Evolutionary conservation across 2,797 vertebrate genomes (phyloP), one percentile per base, ranked within the genome.

Genomic region (Sandelia bainsii): DNA sequence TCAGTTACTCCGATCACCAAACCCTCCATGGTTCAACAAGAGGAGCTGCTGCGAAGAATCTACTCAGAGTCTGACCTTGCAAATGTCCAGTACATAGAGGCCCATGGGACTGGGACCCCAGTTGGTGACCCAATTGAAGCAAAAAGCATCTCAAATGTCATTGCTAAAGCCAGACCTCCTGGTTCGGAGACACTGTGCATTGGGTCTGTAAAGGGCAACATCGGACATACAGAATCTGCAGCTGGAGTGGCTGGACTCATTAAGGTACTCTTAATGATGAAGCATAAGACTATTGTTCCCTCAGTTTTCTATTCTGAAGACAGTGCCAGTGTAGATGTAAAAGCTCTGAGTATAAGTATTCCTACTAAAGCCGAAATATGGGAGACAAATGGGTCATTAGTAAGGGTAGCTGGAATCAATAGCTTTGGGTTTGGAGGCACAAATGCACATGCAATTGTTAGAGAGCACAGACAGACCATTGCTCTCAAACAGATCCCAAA

Each of bases 391-490:
- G 56, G 71, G 10, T 88, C 89, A 48, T 78, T 77, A 16, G 91
- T 84, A 56, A 95, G 93, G 84, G 76, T 94, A 48, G 96, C 96
- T 77, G 96, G 96, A 19, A 83, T 98, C 78, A 98, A 95, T 86
- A 96, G 92, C 86, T 97, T 97, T 94, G 96, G 96, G 10, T 97
- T 98, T 92, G 96, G 96, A 50, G 96, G 96, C 56, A 97, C 96
- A 56, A 97, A 97, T 85, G 94, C 94, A 75, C 97, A 97, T 25
- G 85, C 73, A 3, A 92, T 97, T 65, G 86, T 97, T 17, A 95
- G 84, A 77, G 93, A 96, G 63, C 67, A 93, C 53, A 93, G 83
- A 56, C 84, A 93, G 69, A 59, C 58, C 1, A 45, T 63, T 0
- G 1, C 56, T 70, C 67, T 84, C 32, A 69, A 68, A 34, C 27